Percentiles rank a stretch among this genome's conserved stretches.
Evolutionary conservation across 30 jellyfish, hydroid and myxozoan species (phyloP).

Genomic region (Cassiopea xamachana): DNA sequence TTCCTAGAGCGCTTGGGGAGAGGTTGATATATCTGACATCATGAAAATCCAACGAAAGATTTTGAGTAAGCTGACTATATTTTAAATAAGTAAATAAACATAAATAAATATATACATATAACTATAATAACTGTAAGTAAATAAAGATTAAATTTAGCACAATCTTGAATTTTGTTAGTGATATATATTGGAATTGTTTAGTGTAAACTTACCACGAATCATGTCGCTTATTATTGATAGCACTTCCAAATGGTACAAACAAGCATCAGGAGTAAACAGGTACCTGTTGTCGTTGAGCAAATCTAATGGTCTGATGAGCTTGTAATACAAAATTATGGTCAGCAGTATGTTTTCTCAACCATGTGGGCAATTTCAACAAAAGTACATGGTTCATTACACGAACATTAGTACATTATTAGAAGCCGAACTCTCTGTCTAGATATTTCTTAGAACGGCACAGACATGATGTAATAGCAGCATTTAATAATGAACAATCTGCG

Average conservation of each 20-base stretch:
- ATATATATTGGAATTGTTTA: not conserved
- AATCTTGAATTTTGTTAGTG: not conserved
- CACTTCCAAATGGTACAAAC: not conserved
- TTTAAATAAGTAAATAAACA: too few species aligned
- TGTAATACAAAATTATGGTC: not conserved
- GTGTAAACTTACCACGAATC: not conserved
- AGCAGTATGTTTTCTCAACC: not conserved
- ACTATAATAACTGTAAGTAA: too few species aligned
- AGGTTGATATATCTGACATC: too few species aligned
- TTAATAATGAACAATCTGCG: too few species aligned
- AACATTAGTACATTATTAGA: too few species aligned
- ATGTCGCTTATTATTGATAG: not conserved
- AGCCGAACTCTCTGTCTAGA: too few species aligned
- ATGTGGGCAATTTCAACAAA: not conserved
- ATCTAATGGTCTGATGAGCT: not conserved
- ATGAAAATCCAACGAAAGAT: too few species aligned
- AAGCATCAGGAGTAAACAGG: not conserved
- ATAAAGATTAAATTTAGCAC: not conserved
- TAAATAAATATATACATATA: too few species aligned
- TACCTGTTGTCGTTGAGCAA: not conserved
- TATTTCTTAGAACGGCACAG: too few species aligned
- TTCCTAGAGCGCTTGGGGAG: too few species aligned
- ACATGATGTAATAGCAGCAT: too few species aligned
- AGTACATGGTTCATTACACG: not conserved
- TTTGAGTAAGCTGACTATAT: too few species aligned